Evolutionary conservation across 2,113 vertebrate genomes (phyloP), one percentile per base, ranked within the genome.

Genomic region (Prunella himalayana): DNA sequence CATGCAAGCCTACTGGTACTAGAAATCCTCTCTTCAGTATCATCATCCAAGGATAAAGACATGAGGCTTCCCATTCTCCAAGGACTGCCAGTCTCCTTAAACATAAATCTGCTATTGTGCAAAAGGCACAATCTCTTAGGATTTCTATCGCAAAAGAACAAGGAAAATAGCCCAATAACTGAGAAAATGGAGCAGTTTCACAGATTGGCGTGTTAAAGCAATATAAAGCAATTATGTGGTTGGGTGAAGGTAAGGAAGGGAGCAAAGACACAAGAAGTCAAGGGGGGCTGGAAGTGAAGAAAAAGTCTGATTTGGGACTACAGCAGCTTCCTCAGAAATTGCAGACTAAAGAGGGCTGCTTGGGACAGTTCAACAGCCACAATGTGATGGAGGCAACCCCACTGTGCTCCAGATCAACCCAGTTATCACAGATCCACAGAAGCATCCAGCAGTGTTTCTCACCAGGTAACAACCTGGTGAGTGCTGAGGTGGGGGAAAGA

Each of bases 151-250:
- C 88, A 86, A 64, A 96, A 96, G 94, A 96, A 90, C 82, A 90
- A 92, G 93, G 95, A 97, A 96, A 97, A 96, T 96, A 96, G 93
- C 75, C 78, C 59, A 83, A 90, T 88, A 87, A 88, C 90, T 7
- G n/a, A 82, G 87, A 96, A 96, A 94, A 94, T n/a, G 68, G 82
- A 95, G 92, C 77, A 88, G 95, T 96, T 97, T 95, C 93, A 70
- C 69, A 96, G 91, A 89, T 70, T 84, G 77, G 82, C 16, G 94
- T 96, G 95, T 96, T 78, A 94, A 95, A 96, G 96, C 7, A 80
- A 95, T 96, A 97, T 84, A 88, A 95, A 96, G 94, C 95, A 96
- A 95, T 92, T 96, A 92, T 89, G 82, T 97, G 94, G 95, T 96
- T 96, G 96, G 91, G 80, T 97, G 95, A 96, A 96, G 97, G 96